Evolutionary conservation across 1,140 invertebrate genomes (phyloP).

Genomic region (Drosophila mauritiana): DNA sequence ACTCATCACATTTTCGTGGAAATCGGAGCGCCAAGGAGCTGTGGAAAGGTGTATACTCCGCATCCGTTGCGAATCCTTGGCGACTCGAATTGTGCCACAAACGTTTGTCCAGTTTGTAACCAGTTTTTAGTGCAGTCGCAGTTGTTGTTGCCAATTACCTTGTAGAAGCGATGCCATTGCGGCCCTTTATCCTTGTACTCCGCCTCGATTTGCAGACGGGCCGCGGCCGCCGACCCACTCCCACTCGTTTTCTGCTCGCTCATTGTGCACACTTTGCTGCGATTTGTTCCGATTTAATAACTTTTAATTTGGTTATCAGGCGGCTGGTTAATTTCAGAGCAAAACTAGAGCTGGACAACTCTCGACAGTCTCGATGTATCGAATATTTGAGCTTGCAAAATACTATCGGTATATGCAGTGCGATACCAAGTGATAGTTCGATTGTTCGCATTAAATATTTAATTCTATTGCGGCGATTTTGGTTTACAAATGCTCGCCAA

Average conservation of each 20-base stretch:
- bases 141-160: conserved; percentile 85
- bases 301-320: conserved; percentile 59
- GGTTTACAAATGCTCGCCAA: too few relatives aligned
- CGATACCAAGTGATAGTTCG: too few relatives aligned
- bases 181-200: conserved; percentile 88
- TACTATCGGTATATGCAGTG: too few relatives aligned
- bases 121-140: conserved; percentile 11
- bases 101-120: conserved; percentile 4
- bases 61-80: conserved; percentile 1
- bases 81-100: background rate
- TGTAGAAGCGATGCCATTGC: conserved; percentile 88
- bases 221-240: conserved; percentile 19
- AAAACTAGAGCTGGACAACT: background rate
- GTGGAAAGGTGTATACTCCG: conserved; percentile 52
- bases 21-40: conserved; percentile 56
- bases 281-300: conserved; percentile 39
- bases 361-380: background rate
- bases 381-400: too few relatives aligned
- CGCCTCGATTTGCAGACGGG: conserved; percentile 86
- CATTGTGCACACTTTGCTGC: conserved; percentile 56
- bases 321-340: conserved; percentile 30
- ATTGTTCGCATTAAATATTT: too few relatives aligned
- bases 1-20: conserved; percentile 82
- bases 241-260: conserved; percentile 53
- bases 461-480: too few relatives aligned